Conservation (phyloP, 2,797 vertebrate genomes). For the Rhinogobio ventralis region DNA sequence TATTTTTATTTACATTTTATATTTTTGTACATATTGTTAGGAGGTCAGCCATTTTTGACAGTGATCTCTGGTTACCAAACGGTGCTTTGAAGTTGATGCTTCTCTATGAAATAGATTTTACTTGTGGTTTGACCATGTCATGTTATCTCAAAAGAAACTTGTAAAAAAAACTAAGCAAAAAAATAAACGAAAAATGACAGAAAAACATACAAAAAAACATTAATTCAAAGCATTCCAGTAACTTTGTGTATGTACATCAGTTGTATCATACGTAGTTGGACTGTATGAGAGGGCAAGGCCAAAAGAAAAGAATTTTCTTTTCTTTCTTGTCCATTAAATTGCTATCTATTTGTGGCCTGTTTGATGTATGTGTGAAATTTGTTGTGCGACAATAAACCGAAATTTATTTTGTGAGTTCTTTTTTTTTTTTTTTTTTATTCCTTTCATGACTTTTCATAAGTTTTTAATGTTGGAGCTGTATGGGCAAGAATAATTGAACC, state of each 20-base stretch:
- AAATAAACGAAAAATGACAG: constrained; percentile 62
- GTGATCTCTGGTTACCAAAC: constrained; percentile 88
- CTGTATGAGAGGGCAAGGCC: constrained; percentile 86
- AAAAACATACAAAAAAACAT: constrained; percentile 63
- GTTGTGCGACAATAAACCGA: constrained; percentile 87
- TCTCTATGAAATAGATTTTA: constrained; percentile 81
- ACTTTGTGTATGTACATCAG: constrained; percentile 87
- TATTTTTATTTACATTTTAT: constrained; percentile 98
- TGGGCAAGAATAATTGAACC: constrained; percentile 48
- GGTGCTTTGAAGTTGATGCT: constrained; percentile 84
- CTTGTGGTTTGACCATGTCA: constrained; percentile 87
- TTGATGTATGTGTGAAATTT: constrained; percentile 82
- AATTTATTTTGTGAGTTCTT: constrained; percentile 85
- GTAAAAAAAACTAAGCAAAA: constrained; percentile 69
- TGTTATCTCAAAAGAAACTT: constrained; percentile 78
- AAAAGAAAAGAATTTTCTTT: constrained; percentile 75
- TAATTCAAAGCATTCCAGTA: constrained; percentile 86
- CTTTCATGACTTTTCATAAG: constrained; percentile 12
- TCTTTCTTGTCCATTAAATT: constrained; percentile 83
- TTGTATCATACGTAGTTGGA: constrained; percentile 86
- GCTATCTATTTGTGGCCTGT: constrained; percentile 86
- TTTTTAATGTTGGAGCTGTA: constrained; percentile 58
- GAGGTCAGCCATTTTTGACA: constrained; percentile 86
- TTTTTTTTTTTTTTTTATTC: constrained; percentile 25
- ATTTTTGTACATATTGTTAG: constrained; percentile 96